These are phyloP conservation scores for Margaritifera margaritifera DNA, from an alignment of 2,888 invertebrate species.

Conservation along the genomic window DNA sequence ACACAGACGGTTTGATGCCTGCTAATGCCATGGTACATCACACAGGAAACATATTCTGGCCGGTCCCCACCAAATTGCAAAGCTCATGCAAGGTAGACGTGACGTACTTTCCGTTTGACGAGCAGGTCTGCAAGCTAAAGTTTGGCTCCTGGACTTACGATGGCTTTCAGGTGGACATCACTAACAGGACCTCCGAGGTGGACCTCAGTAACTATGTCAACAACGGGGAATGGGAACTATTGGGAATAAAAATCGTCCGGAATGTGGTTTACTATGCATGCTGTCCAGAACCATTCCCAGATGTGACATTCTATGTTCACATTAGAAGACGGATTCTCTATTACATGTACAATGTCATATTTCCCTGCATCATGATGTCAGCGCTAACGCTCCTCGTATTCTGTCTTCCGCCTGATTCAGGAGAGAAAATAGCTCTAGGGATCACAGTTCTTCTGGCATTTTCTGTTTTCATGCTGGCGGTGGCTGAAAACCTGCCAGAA, in stretches of 20 bases:
- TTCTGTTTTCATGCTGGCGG: conserved; percentile 77
- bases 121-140: conserved; percentile 76
- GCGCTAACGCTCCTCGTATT: conserved; percentile 78
- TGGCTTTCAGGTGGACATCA: conserved; percentile 72
- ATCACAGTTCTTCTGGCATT: conserved; percentile 77
- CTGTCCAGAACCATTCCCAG: conserved; percentile 70
- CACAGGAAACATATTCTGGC: conserved; percentile 77
- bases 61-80: conserved; percentile 77
- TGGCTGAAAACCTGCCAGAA: conserved; percentile 78
- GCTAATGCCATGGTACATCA: conserved; percentile 76
- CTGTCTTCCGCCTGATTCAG: conserved; percentile 76
- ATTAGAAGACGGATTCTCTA: conserved; percentile 75
- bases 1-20: conserved; percentile 76
- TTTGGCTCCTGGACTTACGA: conserved; percentile 77
- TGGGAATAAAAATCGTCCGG: conserved; percentile 57
- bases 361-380: conserved; percentile 79
- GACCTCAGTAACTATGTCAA: conserved; percentile 69
- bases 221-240: conserved; percentile 71
- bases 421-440: conserved; percentile 77
- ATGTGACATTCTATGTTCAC: conserved; percentile 72
- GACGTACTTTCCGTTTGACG: conserved; percentile 78
- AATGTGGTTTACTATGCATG: conserved; percentile 69
- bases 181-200: conserved; percentile 62
- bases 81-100: conserved; percentile 76
- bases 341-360: conserved; percentile 77